Conservation (phyloP, 2,113 vertebrate species). For the Myrmophylax atrothorax region DNA sequence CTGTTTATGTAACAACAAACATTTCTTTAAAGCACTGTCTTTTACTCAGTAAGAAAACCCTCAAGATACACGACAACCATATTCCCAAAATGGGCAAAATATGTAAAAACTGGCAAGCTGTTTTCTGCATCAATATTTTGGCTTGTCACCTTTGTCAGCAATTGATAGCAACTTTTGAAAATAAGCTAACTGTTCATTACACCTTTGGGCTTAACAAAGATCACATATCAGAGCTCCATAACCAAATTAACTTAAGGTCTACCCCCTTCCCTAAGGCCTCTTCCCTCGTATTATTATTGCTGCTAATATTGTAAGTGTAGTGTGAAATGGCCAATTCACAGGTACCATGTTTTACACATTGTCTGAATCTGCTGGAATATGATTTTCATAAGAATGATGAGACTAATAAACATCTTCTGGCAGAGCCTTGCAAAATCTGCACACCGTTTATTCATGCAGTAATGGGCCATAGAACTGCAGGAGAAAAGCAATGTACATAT, state of each 20-base stretch:
- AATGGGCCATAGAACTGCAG: conserved; percentile 80
- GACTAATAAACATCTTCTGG: conserved; percentile 81
- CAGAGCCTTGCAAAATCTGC: conserved; percentile 79
- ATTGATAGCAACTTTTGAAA: conserved; percentile 31
- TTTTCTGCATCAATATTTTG: neutral
- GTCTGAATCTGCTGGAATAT: conserved; percentile 79
- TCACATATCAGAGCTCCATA: conserved; percentile 58
- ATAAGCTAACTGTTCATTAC: conserved; percentile 41
- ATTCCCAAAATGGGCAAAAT: neutral
- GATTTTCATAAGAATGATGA: conserved; percentile 81
- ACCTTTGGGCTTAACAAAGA: conserved; percentile 60
- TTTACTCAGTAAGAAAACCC: neutral
- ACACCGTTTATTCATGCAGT: conserved; percentile 78
- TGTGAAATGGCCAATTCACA: conserved; percentile 79
- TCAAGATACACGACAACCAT: neutral
- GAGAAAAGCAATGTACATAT: conserved; percentile 74
- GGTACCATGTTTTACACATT: conserved; percentile 66
- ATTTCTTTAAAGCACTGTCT: conserved; percentile 4
- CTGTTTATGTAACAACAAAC: neutral
- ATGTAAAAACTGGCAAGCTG: neutral
- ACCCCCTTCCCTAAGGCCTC: conserved; percentile 57
- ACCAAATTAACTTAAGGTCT: conserved; percentile 63
- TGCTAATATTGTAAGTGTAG: conserved; percentile 72
- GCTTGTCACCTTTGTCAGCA: conserved; percentile 2
- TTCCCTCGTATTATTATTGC: conserved; percentile 69